These are phyloP conservation scores for Pseudobourletiella spinata DNA, from an alignment of 1,140 invertebrate species.

Conservation along the genomic window DNA sequence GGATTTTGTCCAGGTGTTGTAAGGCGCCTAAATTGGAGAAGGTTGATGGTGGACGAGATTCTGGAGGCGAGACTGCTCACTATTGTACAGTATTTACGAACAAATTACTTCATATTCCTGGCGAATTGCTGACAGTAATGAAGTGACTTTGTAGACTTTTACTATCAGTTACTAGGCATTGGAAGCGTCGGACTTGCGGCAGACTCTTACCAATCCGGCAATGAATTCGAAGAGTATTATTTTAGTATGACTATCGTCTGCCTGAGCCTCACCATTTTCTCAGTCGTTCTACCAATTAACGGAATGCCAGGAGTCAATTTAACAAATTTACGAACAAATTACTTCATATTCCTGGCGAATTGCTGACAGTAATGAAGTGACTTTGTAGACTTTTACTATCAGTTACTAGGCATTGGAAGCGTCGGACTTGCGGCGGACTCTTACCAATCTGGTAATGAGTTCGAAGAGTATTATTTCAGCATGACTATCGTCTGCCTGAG, in stretches of 20 bases:
- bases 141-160: too few relatives aligned
- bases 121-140: too few relatives aligned
- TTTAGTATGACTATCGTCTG: conserved; percentile 4
- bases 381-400: too few relatives aligned
- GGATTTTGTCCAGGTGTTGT: background rate
- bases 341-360: too few relatives aligned
- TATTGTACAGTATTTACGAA: too few relatives aligned
- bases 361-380: too few relatives aligned
- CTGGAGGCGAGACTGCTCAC: background rate
- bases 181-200: background rate
- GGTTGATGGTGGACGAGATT: background rate
- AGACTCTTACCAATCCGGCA: background rate
- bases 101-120: too few relatives aligned
- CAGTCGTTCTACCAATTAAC: background rate
- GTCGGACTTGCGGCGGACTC: background rate
- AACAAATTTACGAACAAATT: too few relatives aligned
- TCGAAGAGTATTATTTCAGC: conserved; percentile 3
- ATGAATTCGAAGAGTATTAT: conserved; percentile 3
- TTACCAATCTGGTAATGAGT: background rate
- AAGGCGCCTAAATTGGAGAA: background rate
- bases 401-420: background rate
- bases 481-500: background rate
- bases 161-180: background rate
- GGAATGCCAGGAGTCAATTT: too few relatives aligned
- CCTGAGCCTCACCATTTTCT: background rate